phyloP scores from a whole-genome alignment of 1,140 invertebrate genomes.

The Orchesella cincta region DNA sequence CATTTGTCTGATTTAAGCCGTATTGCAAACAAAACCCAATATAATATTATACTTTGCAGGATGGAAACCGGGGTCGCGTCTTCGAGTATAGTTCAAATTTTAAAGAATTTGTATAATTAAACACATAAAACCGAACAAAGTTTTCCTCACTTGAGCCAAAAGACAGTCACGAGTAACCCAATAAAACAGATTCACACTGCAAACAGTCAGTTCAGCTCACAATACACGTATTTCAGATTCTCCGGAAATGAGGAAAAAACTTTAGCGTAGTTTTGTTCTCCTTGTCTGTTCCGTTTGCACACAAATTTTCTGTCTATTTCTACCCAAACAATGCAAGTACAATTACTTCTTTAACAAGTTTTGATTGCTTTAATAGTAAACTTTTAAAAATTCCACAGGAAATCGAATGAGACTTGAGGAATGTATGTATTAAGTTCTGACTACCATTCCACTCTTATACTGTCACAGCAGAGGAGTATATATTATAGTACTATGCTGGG shows the following conservation, averaged over 20 bases:
- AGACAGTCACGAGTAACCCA: neutral
- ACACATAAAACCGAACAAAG: neutral
- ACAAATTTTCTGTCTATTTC: neutral
- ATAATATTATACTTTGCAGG: neutral
- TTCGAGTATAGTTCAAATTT: neutral
- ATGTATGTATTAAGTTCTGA: neutral
- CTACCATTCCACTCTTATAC: too few species aligned
- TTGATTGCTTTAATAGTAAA: neutral
- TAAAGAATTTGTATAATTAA: neutral
- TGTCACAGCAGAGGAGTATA: too few species aligned
- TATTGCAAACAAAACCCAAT: neutral
- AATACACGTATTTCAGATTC: neutral
- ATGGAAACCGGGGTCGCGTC: neutral
- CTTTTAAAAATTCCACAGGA: neutral
- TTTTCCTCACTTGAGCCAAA: too few species aligned
- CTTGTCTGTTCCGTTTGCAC: neutral
- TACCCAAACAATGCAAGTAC: neutral
- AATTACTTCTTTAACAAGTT: neutral
- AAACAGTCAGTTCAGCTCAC: conserved; percentile 8
- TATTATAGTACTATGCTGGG: too few species aligned
- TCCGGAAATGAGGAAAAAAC: neutral
- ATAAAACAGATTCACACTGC: conserved; percentile 13
- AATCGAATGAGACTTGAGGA: neutral
- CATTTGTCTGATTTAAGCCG: neutral
- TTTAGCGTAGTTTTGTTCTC: conserved; percentile 11